Evolutionary conservation across 2,888 invertebrate genomes (phyloP).

Genomic region (Hypolimnas misippus): DNA sequence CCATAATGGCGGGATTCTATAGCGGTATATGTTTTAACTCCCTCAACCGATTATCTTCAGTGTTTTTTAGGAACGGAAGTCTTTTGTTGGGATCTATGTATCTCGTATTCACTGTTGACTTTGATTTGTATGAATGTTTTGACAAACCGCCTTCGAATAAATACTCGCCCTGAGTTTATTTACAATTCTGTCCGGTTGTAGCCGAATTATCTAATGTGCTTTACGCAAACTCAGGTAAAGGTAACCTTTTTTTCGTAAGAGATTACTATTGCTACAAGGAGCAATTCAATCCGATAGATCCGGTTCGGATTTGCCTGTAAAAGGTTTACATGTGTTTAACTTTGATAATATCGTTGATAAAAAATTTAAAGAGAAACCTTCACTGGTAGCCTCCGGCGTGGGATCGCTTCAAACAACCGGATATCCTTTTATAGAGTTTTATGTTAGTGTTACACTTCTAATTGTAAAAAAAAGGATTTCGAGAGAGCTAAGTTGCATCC

Average conservation of each 20-base stretch:
- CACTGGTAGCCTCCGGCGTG: slow-evolving; percentile 59
- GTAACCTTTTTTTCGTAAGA: slow-evolving; percentile 37
- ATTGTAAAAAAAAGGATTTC: slow-evolving; percentile 26
- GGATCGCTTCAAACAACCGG: slow-evolving; percentile 68
- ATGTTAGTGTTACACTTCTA: slow-evolving; percentile 54
- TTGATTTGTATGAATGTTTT: slow-evolving; percentile 70
- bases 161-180: slow-evolving; percentile 44
- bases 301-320: slow-evolving; percentile 31
- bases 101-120: slow-evolving; percentile 60
- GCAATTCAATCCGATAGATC: slow-evolving; percentile 33
- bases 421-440: slow-evolving; percentile 65
- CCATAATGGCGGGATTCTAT: slow-evolving; percentile 9
- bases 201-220: slow-evolving; percentile 36
- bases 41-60: slow-evolving; percentile 47
- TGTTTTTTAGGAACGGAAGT: slow-evolving; percentile 64
- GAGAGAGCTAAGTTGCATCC: slow-evolving; percentile 14
- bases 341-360: slow-evolving; percentile 52
- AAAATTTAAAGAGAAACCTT: slow-evolving; percentile 33
- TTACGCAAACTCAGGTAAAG: slow-evolving; percentile 59
- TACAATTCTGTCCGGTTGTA: slow-evolving; percentile 50
- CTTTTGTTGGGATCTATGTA: slow-evolving; percentile 59
- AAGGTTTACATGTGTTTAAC: slow-evolving; percentile 56
- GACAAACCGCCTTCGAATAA: slow-evolving; percentile 60
- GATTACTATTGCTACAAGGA: slow-evolving; percentile 38
- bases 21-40: slow-evolving; percentile 19